Conservation (phyloP, 2,113 vertebrate genomes). For the Theristicus caerulescens region DNA sequence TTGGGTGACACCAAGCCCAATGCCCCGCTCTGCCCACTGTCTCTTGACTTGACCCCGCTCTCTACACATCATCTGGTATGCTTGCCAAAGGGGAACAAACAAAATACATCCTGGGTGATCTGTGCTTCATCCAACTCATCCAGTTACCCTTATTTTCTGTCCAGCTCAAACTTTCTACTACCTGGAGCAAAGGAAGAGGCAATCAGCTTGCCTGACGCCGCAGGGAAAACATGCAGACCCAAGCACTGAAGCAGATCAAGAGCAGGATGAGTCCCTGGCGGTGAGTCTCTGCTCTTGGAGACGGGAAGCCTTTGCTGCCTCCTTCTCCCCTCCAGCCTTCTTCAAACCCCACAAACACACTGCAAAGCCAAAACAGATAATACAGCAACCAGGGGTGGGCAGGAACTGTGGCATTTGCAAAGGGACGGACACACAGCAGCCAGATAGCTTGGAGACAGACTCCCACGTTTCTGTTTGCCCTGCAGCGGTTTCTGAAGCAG, state of each 20-base stretch:
- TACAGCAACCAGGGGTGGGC: background rate
- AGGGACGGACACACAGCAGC: background rate
- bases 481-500: background rate
- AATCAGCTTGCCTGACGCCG: accelerated
- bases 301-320: background rate
- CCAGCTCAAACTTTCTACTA: background rate
- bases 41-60: background rate
- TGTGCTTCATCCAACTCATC: background rate
- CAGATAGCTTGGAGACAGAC: background rate
- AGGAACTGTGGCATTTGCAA: background rate
- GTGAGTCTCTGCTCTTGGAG: background rate
- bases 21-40: background rate
- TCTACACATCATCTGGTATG: background rate
- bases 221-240: background rate
- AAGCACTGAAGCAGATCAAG: background rate
- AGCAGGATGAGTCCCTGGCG: accelerated
- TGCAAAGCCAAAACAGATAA: background rate
- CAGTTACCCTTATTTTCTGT: background rate
- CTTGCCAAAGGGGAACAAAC: background rate
- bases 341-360: background rate
- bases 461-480: background rate
- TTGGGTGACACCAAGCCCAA: background rate
- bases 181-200: background rate
- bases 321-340: background rate
- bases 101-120: background rate